A percentile compares a stretch with the other conserved stretches of the same genome.
Evolutionary conservation across 2,113 vertebrate species (phyloP).

Genomic region (Thomomys bottae): DNA sequence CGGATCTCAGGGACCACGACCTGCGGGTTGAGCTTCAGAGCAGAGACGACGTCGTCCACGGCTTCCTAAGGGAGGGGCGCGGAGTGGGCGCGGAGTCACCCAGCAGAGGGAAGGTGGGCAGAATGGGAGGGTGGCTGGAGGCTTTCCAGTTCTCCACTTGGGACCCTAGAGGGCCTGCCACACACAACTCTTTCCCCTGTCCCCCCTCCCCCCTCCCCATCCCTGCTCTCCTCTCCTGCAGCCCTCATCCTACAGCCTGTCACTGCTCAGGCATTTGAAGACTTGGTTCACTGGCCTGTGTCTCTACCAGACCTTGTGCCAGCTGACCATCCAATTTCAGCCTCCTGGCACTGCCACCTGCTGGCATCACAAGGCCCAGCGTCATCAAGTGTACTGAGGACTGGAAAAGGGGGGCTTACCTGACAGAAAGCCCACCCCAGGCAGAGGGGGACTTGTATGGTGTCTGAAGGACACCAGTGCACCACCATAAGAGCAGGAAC

Average conservation of each 20-base stretch:
- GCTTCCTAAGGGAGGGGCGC: constrained; percentile 87
- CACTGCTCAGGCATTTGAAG: not conserved
- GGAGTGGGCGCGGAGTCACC: not conserved
- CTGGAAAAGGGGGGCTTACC: not conserved
- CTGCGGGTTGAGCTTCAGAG: constrained; percentile 86
- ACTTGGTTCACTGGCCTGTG: not conserved
- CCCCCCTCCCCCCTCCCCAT: not conserved
- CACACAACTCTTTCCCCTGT: no score
- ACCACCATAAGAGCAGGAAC: not conserved
- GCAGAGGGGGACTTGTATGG: not conserved
- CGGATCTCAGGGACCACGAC: constrained; percentile 87
- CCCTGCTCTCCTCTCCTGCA: not conserved
- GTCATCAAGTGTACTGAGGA: accelerated
- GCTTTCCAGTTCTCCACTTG: no score
- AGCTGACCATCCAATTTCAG: no score
- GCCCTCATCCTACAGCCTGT: not conserved
- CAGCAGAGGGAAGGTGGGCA: not conserved
- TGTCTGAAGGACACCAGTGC: no score
- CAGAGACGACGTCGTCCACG: constrained; percentile 87
- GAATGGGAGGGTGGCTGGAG: not conserved
- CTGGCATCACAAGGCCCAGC: not conserved
- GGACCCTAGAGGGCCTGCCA: not conserved
- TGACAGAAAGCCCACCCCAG: accelerated
- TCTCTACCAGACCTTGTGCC: no score
- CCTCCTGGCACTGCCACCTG: not conserved